Percentiles rank a stretch among this genome's conserved stretches.
phyloP scores from a whole-genome alignment of 2,888 invertebrate species.

The Athetis lepigone region DNA sequence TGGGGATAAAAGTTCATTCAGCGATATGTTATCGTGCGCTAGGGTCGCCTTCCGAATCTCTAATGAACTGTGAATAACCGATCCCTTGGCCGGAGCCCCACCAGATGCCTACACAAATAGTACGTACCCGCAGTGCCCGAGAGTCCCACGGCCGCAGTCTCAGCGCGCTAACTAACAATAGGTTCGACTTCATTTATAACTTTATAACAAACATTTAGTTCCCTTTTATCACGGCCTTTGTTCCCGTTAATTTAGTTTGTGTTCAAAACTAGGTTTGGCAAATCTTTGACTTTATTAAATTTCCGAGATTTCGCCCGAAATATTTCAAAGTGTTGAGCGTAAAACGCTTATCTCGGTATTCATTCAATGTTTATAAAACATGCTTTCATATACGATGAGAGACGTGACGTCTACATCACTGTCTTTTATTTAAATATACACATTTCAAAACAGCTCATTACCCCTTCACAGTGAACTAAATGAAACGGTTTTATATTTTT shows the following conservation, averaged over 20 bases:
- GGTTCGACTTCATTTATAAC: slow-evolving; percentile 48
- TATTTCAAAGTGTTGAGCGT: slow-evolving; percentile 31
- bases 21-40: slow-evolving; percentile 70
- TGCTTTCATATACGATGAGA: slow-evolving; percentile 1
- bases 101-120: slow-evolving; percentile 66
- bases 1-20: slow-evolving; percentile 66
- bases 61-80: slow-evolving; percentile 76
- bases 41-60: slow-evolving; percentile 71
- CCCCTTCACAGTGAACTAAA: slow-evolving; percentile 56
- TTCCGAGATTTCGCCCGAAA: slow-evolving; percentile 30
- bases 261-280: slow-evolving; percentile 46
- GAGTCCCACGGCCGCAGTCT: slow-evolving; percentile 30
- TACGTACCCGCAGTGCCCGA: slow-evolving; percentile 34
- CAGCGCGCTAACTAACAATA: slow-evolving; percentile 46
- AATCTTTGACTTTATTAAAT: slow-evolving; percentile 51
- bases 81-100: slow-evolving; percentile 67
- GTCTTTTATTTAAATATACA: slow-evolving; percentile 23
- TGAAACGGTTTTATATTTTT: slow-evolving; percentile 67
- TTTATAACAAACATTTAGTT: slow-evolving; percentile 54
- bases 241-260: slow-evolving; percentile 47
- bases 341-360: slow-evolving; percentile 23
- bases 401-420: slow-evolving; percentile 3
- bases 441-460: slow-evolving; percentile 40
- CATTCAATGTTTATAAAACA: slow-evolving; percentile 24
- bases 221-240: slow-evolving; percentile 49